These are phyloP conservation scores for Neocloeon triangulifer DNA, from an alignment of 1,140 invertebrate species.

Conservation along the genomic window DNA sequence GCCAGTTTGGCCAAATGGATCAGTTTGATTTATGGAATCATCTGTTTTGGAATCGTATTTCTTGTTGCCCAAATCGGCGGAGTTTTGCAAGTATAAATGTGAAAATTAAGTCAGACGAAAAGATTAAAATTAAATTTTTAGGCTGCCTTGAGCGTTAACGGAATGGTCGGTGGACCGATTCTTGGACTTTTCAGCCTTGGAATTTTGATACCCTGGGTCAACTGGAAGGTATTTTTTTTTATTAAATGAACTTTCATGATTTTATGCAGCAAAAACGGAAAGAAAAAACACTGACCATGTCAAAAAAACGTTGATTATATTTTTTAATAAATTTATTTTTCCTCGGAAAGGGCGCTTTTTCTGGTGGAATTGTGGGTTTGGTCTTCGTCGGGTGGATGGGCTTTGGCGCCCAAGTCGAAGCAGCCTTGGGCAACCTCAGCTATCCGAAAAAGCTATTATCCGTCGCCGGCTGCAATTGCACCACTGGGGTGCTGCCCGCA, in stretches of 20 bases:
- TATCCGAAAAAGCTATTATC: conserved; percentile 13
- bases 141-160: conserved; percentile 68
- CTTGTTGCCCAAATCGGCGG: conserved; percentile 13
- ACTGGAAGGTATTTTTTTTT: conserved; percentile 31
- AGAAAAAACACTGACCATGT: too few species aligned
- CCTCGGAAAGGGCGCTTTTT: conserved; percentile 42
- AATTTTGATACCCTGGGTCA: conserved; percentile 70
- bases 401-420: conserved; percentile 53
- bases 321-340: too few species aligned
- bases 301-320: too few species aligned
- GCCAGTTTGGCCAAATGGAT: conserved; percentile 41
- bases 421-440: conserved; percentile 32
- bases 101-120: too few species aligned
- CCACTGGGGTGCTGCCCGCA: neutral
- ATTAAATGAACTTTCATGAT: too few species aligned
- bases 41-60: conserved; percentile 13
- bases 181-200: conserved; percentile 67
- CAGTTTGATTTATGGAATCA: conserved; percentile 36
- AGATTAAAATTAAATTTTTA: too few species aligned
- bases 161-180: conserved; percentile 70
- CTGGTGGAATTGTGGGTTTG: conserved; percentile 38
- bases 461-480: conserved; percentile 5
- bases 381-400: conserved; percentile 59
- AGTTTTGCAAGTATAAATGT: conserved; percentile 36
- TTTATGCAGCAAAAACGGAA: too few species aligned